Evolutionary conservation across 2,888 invertebrate species (phyloP), one percentile per base, ranked within the genome.

Genomic region (Conomelus anceps): DNA sequence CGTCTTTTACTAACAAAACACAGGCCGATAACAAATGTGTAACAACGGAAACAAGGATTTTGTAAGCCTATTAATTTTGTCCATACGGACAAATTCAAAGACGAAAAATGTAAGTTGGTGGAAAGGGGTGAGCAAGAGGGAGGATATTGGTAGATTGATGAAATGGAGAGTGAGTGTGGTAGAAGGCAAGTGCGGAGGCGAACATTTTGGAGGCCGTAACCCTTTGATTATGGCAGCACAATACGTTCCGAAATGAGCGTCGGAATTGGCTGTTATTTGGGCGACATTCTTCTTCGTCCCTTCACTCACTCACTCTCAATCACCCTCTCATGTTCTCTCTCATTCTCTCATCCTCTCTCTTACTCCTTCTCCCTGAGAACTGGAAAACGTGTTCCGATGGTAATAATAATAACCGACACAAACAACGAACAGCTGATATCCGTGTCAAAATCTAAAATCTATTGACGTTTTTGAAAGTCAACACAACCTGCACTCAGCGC

Each of bases 361-460:
- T n/a, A 3, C 63, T 1, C 63, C 3, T 7, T n/a, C 63, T 3
- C 63, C 63, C 63, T n/a, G 63, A 63, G 63, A 63, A 63, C 63
- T 63, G 63, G 63, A 13, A n/a, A 63, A 63, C n/a, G 63, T 63
- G 63, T 63, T 63, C n/a, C n/a, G 63, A n/a, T n/a, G 63, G 63
- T 63, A 63, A n/a, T 63, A 63, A 63, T 63, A 63, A 63, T 63
- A 63, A 63, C 63, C 63, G 63, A 63, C 63, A 63, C 63, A 63
- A 63, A 63, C 63, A 63, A 63, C 63, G 63, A n/a, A 63, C 63
- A 86, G 29, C 24, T 86, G 86, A 86, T 86, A 22, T 88, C 90
- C 88, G 86, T 89, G 90, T 89, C 90, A 90, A 90, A 90, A 90
- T 84, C 22, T 88, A 87, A 89, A 90, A 89, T 90, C 90, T 89